Conservation (phyloP, 2,797 vertebrate genomes). For the Melopsittacus undulatus region DNA sequence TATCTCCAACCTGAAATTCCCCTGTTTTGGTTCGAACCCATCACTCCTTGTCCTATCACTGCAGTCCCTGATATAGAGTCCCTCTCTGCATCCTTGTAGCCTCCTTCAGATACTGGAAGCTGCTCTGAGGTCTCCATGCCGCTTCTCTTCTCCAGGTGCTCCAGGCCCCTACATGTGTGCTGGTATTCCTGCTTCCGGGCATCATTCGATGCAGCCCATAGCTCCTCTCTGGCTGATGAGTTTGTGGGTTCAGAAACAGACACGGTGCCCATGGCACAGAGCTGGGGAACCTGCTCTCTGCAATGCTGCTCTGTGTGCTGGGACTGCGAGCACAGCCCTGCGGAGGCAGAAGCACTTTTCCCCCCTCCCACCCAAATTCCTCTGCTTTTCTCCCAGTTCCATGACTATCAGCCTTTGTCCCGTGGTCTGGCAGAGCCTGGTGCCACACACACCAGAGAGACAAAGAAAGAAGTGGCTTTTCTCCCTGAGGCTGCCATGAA, state of each 20-base stretch:
- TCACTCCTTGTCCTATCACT: too few species aligned
- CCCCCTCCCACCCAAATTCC: conserved; percentile 18
- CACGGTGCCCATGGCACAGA: not conserved
- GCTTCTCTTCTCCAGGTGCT: too few species aligned
- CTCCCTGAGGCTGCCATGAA: not conserved
- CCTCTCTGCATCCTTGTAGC: too few species aligned
- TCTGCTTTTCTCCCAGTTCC: not conserved
- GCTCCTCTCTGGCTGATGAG: not conserved
- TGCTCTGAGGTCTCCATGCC: too few species aligned
- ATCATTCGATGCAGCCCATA: not conserved
- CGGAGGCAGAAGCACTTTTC: not conserved
- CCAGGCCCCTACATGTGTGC: not conserved
- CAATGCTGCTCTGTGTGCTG: not conserved
- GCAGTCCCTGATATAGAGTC: too few species aligned
- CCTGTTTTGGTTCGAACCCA: too few species aligned
- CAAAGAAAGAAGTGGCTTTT: conserved; percentile 24
- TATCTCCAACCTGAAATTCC: too few species aligned
- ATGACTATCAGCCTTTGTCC: not conserved
- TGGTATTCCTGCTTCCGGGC: not conserved
- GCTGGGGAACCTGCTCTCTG: not conserved
- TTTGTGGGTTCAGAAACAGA: not conserved
- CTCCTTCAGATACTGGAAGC: too few species aligned
- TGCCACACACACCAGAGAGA: not conserved
- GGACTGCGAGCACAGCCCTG: not conserved
- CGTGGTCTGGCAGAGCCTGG: conserved; percentile 33